Evolutionary conservation across 2,113 vertebrate species (phyloP), one percentile per base, ranked within the genome.

Genomic region (Phylloscopus whistleri): DNA sequence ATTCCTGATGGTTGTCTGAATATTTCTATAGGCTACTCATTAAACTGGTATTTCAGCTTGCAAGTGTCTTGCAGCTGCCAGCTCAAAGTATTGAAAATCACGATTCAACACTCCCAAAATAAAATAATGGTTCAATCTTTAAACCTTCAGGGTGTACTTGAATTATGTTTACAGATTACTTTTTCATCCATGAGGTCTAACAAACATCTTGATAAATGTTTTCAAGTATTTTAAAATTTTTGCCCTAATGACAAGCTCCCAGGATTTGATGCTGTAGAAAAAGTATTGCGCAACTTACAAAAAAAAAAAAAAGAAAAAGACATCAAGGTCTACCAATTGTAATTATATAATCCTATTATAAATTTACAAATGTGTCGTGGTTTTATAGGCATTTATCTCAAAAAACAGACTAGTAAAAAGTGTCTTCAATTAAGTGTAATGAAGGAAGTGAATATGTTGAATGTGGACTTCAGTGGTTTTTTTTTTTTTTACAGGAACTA

Each of bases 21-120:
- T 82, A 72, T 82, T 85, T 75, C 91, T 84, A 70, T 77, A 48
- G 63, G 16, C 51, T 86, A 69, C 30, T 89, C 55, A 78, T 87
- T 81, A 70, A 84, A 77, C 2, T 87, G 60, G 52, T 89, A 67
- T 96, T 93, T 83, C 80, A 84, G n/a, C 8, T 82, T 83, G 44
- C 41, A 86, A 89, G 46, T 83, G 43, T 66, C 76, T 84, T 92
- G 80, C 77, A 91, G 56, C 81, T 96, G 52, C 73, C 52, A 74
- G 60, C 69, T 91, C 60, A 41, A 95, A 87, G 33, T 75, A 67
- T 55, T 81, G 66, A 87, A 96, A 89, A 75, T 67, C 39, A 44
- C 72, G 64, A 87, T 91, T 96, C 77, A 84, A 41, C 55, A 74
- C 23, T 96, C 64, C 27, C 43, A 81, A 91, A 94, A 77, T 87